A percentile compares a stretch with the other conserved stretches of the same genome.
Conservation (phyloP, 2,113 vertebrate genomes). For the Nothoprocta perdicaria region DNA sequence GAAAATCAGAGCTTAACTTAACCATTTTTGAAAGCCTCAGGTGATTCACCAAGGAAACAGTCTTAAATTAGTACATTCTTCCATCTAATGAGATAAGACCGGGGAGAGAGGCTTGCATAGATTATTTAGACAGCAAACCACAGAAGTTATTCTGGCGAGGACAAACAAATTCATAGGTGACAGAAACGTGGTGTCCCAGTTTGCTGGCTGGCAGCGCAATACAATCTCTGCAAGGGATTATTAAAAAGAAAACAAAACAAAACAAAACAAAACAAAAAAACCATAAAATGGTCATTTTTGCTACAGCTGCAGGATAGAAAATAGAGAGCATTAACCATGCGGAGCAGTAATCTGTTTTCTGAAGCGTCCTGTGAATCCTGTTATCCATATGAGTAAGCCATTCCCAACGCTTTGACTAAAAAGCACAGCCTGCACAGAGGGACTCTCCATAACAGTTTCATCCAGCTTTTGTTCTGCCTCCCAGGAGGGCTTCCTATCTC, state of each 20-base stretch:
- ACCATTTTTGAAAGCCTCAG: slow-evolving; percentile 21
- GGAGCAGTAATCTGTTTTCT: background rate
- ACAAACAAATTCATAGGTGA: slow-evolving; percentile 33
- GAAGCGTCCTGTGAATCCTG: background rate
- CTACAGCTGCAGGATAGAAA: background rate
- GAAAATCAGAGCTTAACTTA: slow-evolving; percentile 35
- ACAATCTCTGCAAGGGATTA: background rate
- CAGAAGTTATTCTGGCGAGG: slow-evolving; percentile 24
- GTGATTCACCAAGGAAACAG: slow-evolving; percentile 61
- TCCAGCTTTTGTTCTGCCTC: background rate
- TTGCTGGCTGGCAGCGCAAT: background rate
- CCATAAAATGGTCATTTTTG: background rate
- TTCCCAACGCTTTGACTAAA: background rate
- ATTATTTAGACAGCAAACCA: slow-evolving; percentile 20
- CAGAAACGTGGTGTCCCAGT: background rate
- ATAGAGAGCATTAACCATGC: background rate
- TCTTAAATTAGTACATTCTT: slow-evolving; percentile 33
- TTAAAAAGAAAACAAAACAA: background rate
- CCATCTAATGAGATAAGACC: background rate
- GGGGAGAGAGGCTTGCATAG: background rate
- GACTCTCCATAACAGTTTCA: background rate
- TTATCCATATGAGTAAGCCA: background rate
- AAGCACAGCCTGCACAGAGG: background rate
- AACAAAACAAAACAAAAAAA: no score
- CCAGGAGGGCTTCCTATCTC: background rate